Base-by-base conservation (phyloP, 2,797 vertebrate genomes). In the Intellagama lesueurii region DNA sequence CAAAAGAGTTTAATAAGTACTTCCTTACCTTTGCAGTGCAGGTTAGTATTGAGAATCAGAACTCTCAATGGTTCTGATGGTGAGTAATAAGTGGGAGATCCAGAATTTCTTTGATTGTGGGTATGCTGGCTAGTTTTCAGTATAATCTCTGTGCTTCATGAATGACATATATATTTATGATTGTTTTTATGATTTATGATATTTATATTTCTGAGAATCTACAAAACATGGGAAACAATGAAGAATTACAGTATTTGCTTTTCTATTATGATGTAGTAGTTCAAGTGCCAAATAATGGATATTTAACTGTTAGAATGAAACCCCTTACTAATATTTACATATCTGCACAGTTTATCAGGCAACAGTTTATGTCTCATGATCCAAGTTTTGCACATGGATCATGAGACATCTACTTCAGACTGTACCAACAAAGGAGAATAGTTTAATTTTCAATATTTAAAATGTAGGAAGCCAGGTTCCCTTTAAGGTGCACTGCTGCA, bases 1-100 rank as follows among this genome's bases (percentile, higher is more conserved):
- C 99, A 88, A 98, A 98, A 94, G 98, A 99, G 89, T 99, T 98
- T 80, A 97, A 98, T 95, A 99, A 98, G 80, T 99, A 98, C 95
- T 99, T 99, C 93, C 97, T 99, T 96, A 99, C 98, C 28, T 99
- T 99, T 95, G 98, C 98, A 47, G 95, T 99, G 28, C 98, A 98
- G 98, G 99, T 99, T 95, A 98, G 98, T 98, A 92, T 95, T 77
- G 66, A 83, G n/a, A n/a, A 81, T 76, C n/a, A 49, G 28, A 52
- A 81, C 86, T 69, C 12, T 7, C 30, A 80, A 40, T 26, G 86
- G 17, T 56, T 82, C 35, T 69, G n/a, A 73, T 26, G 68, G 17
- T 22, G 5, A n/a, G 8, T 14, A 60, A 79, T 8, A 79, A 86
- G 24, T 17, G 40, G 26, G 47, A 69, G 22, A 44, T 32, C 69